These are phyloP conservation scores for Harpagifer antarcticus DNA, from an alignment of 2,797 vertebrate genomes.

Conservation along the genomic window DNA sequence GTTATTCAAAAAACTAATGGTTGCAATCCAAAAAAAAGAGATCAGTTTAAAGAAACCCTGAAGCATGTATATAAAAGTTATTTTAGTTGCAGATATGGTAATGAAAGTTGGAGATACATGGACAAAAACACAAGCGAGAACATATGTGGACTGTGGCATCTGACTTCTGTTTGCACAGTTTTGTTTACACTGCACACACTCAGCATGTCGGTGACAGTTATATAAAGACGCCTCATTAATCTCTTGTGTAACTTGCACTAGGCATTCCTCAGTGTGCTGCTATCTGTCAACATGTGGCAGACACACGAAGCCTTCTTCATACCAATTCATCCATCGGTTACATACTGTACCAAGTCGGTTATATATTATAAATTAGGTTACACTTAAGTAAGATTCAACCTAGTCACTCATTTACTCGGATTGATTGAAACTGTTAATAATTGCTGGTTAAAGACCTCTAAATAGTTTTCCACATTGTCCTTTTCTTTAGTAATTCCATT, in stretches of 20 bases:
- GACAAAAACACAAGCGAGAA: slow-evolving; percentile 8
- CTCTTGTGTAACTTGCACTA: slow-evolving; percentile 61
- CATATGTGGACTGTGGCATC: slow-evolving; percentile 41
- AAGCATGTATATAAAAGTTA: background rate
- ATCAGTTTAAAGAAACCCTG: background rate
- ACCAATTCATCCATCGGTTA: slow-evolving; percentile 20
- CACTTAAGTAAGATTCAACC: background rate
- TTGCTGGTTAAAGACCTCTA: background rate
- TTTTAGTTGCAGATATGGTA: background rate
- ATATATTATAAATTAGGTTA: background rate
- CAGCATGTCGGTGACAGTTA: slow-evolving; percentile 35
- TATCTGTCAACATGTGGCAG: slow-evolving; percentile 55
- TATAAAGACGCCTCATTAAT: slow-evolving; percentile 72
- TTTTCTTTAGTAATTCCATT: too few relatives aligned
- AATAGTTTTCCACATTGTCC: too few relatives aligned
- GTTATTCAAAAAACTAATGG: too few relatives aligned
- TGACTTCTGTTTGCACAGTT: slow-evolving; percentile 63
- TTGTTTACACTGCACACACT: slow-evolving; percentile 59
- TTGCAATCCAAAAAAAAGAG: background rate
- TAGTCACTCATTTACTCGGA: slow-evolving; percentile 3
- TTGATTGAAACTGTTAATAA: background rate
- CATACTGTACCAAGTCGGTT: background rate
- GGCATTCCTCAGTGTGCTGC: slow-evolving; percentile 72
- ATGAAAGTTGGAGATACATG: background rate
- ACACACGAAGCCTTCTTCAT: slow-evolving; percentile 16